Conservation (phyloP, 2,797 vertebrate genomes). For the Gouania willdenowi region DNA sequence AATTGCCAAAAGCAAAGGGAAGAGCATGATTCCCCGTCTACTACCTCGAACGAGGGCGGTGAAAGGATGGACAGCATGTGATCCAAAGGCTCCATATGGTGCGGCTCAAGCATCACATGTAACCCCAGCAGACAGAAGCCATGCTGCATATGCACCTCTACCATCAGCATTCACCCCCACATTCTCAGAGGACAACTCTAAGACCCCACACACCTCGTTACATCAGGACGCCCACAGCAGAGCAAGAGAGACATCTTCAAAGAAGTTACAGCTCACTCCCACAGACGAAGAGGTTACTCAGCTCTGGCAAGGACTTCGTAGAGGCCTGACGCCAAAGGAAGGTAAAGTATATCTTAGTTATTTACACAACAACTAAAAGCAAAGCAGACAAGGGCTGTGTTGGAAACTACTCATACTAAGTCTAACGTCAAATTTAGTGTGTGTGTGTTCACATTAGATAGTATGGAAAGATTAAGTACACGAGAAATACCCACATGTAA, state of each 20-base stretch:
- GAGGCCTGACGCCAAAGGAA: slow-evolving; percentile 67
- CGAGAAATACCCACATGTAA: too few relatives aligned
- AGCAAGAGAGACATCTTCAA: slow-evolving; percentile 45
- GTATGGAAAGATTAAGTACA: too few relatives aligned
- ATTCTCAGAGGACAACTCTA: slow-evolving; percentile 48
- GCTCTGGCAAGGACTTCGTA: slow-evolving; percentile 70
- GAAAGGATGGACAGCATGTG: slow-evolving; percentile 28
- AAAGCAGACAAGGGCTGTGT: too few relatives aligned
- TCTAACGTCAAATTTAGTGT: too few relatives aligned
- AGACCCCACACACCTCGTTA: slow-evolving; percentile 35
- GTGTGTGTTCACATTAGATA: too few relatives aligned
- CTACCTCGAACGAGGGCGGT: slow-evolving; percentile 60
- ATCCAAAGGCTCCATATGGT: slow-evolving; percentile 42
- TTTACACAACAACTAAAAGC: too few relatives aligned
- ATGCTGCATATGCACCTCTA: slow-evolving; percentile 40
- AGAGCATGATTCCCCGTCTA: slow-evolving; percentile 73
- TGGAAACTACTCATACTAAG: too few relatives aligned
- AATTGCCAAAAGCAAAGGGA: slow-evolving; percentile 71
- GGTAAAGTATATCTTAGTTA: slow-evolving; percentile 54
- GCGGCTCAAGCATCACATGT: slow-evolving; percentile 24
- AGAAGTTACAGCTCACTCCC: slow-evolving; percentile 71
- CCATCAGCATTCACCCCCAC: slow-evolving; percentile 42
- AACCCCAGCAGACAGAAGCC: slow-evolving; percentile 40
- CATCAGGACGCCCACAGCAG: slow-evolving; percentile 47
- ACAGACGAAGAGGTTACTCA: slow-evolving; percentile 82